Evolutionary conservation across 2,888 invertebrate species (phyloP), one percentile per base, ranked within the genome.

Genomic region (Enchytraeus crypticus): DNA sequence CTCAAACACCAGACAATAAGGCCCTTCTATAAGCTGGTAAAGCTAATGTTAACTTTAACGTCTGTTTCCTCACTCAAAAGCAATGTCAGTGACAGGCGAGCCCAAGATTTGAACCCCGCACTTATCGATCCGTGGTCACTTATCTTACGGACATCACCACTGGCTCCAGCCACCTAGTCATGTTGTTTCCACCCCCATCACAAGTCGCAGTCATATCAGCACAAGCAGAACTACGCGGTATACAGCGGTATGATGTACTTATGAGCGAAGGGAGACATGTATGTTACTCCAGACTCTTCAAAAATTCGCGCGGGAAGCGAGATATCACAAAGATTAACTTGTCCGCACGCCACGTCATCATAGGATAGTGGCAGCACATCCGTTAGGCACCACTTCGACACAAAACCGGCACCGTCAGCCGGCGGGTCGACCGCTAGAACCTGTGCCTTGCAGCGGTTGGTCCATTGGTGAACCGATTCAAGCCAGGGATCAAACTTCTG

Each of bases 201-300:
- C n/a, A n/a, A n/a, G n/a, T n/a, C n/a, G n/a, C n/a, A n/a, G n/a
- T n/a, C n/a, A n/a, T n/a, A n/a, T n/a, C n/a, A n/a, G n/a, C n/a
- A n/a, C n/a, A n/a, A n/a, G n/a, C n/a, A n/a, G n/a, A n/a, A n/a
- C n/a, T n/a, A n/a, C n/a, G n/a, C n/a, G 47, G 56, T 29, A 30
- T 68, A 64, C 26, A 69, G 61, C 18, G 88, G 87, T 79, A 89
- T 87, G 70, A 88, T 86, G 80, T 87, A 88, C 80, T 88, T 88
- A 60, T 87, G 85, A 59, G 88, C 88, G 73, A 91, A 92, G 5
- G 92, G 92, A 68, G 90, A 87, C 72, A 85, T 85, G 82, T 91
- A 92, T 66, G 83, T 83, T 65, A 92, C 86, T 60, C 87, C 86
- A 69, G 86, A 85, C 71, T 87, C 86, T 57, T 83, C 81, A 81